Evolutionary conservation across 2,888 invertebrate genomes (phyloP), one percentile per base, ranked within the genome.

Genomic region (Cephalotes varians): DNA sequence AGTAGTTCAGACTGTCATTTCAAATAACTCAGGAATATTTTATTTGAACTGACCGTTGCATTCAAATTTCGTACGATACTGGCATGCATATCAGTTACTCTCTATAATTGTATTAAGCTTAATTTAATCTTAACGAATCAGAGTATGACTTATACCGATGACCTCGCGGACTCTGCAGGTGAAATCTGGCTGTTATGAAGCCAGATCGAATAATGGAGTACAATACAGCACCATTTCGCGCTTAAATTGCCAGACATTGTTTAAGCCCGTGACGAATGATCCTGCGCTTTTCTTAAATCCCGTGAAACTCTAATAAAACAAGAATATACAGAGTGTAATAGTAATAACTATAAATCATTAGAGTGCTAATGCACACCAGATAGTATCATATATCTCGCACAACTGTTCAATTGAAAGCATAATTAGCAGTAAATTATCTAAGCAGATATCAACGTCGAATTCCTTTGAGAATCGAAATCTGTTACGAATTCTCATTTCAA

Each of bases 241-340:
- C 86, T 88, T 88, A 89, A 89, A 89, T 89, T 86, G 90, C 85
- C 65, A 83, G 83, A 82, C 81, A 76, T 81, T 81, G 81, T 81
- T 81, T 88, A 79, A 87, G 82, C 82, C 60, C 37, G 58, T 87
- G 79, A 86, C 82, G 82, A 84, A 89, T 86, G 89, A 84, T 82
- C 69, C 81, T 49, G 37, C 69, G 62, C 64, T 72, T 81, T 83
- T 81, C 73, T 79, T 62, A 62, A 62, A 74, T 74, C 69, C 34
- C 47, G 56, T 47, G 71, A 58, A 71, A 56, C 71, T 74, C 18
- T 71, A 69, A 79, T 79, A 67, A 79, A 79, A 79, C 71, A 21
- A 58, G 31, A 12, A 71, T 58, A 25, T 25, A 44, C 31, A 58
- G 44, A 56, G 71, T 77, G 37, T 49, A 74, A 62, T 49, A 7